A percentile compares a stretch with the other conserved stretches of the same genome.
These are phyloP conservation scores for Ahaetulla prasina DNA, from an alignment of 2,113 vertebrate species.

Conservation along the genomic window DNA sequence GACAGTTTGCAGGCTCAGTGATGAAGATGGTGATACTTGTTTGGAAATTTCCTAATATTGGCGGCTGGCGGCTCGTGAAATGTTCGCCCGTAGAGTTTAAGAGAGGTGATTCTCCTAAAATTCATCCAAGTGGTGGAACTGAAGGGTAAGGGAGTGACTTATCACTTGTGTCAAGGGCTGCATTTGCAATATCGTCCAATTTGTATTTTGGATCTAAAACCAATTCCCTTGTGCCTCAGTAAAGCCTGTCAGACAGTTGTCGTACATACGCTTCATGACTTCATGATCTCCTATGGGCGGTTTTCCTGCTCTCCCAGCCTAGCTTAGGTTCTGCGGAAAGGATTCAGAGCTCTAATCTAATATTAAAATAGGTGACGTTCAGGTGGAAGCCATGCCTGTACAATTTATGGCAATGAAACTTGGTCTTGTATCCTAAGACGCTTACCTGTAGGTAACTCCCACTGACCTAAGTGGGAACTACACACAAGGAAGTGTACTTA, in stretches of 20 bases:
- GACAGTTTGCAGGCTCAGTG: conserved; percentile 22
- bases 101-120: background rate
- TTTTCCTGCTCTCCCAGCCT: conserved; percentile 36
- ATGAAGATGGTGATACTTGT: conserved; percentile 29
- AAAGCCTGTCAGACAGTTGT: conserved; percentile 26
- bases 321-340: conserved; percentile 39
- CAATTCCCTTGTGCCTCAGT: conserved; percentile 24
- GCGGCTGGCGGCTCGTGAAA: conserved; percentile 26
- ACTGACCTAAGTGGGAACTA: background rate
- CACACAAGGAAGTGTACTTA: background rate
- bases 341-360: conserved; percentile 59
- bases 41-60: conserved; percentile 10
- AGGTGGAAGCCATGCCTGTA: conserved; percentile 53
- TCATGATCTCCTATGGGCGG: conserved; percentile 35
- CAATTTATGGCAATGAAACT: conserved; percentile 48
- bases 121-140: background rate
- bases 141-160: conserved; percentile 48
- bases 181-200: conserved; percentile 33
- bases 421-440: conserved; percentile 35
- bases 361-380: conserved; percentile 50
- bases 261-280: background rate
- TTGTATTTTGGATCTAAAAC: conserved; percentile 39
- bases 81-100: conserved; percentile 10
- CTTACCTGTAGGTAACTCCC: conserved; percentile 16
- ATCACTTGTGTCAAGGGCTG: conserved; percentile 23